Evolutionary conservation across 1,140 invertebrate genomes (phyloP).

Genomic region (Thereuonema tuberculata): DNA sequence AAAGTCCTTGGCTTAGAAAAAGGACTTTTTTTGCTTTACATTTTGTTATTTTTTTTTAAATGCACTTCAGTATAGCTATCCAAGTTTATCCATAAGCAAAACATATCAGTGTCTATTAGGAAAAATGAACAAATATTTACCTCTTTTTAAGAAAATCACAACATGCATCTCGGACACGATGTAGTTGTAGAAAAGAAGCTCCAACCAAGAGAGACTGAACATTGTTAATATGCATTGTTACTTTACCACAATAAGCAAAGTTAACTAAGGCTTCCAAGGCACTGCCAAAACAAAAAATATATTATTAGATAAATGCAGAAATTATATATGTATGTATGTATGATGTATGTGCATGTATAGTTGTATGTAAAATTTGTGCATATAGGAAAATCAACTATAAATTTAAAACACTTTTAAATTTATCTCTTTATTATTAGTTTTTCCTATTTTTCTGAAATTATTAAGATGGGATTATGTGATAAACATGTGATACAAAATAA

Average conservation of each 20-base stretch:
- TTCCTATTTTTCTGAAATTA: too few species aligned
- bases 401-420: too few species aligned
- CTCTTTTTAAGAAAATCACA: conserved; percentile 61
- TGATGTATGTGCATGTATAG: conserved; percentile 16
- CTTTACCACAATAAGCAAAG: conserved; percentile 71
- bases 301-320: conserved; percentile 3
- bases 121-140: conserved; percentile 27
- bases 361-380: conserved; percentile 16
- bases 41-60: too few species aligned
- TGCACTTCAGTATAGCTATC: too few species aligned
- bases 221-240: conserved; percentile 62
- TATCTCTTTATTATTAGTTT: too few species aligned
- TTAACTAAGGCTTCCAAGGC: conserved; percentile 70
- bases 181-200: conserved; percentile 71
- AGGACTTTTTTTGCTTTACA: too few species aligned
- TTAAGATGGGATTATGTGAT: too few species aligned
- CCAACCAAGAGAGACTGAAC: conserved; percentile 75
- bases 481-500: too few species aligned
- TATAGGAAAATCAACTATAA: not conserved
- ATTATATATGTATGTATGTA: not conserved
- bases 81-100: too few species aligned
- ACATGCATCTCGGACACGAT: conserved; percentile 67
- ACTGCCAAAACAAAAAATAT: conserved; percentile 35
- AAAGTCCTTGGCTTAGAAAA: too few species aligned
- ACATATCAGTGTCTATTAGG: too few species aligned